Percentiles rank a stretch among this genome's conserved stretches.
phyloP scores from a whole-genome alignment of 2,113 vertebrate species.

The Sylvilagus bachmani region DNA sequence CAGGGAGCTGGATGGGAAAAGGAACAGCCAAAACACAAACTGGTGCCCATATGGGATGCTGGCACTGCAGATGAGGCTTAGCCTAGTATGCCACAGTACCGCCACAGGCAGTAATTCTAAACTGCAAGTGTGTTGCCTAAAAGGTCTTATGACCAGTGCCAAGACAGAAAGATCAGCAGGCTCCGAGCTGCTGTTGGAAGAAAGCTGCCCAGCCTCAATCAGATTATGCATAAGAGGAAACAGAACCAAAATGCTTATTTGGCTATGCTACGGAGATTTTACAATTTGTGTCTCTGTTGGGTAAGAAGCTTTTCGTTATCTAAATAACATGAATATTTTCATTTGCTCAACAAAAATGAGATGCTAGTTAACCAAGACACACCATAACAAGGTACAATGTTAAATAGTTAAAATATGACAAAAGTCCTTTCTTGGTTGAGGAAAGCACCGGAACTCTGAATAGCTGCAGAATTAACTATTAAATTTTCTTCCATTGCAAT shows the following conservation, averaged over 20 bases:
- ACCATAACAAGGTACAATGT: background rate
- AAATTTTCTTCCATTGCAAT: background rate
- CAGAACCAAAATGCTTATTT: background rate
- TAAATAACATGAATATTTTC: conserved; percentile 1
- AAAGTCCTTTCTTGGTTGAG: background rate
- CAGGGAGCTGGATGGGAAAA: too few species aligned
- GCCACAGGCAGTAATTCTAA: background rate
- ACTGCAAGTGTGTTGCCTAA: background rate
- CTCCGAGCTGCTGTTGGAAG: background rate
- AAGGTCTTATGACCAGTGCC: background rate
- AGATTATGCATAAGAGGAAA: background rate
- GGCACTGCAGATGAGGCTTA: too few species aligned
- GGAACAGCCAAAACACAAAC: too few species aligned
- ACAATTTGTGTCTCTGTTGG: background rate
- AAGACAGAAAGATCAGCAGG: background rate
- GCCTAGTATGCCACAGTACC: too few species aligned
- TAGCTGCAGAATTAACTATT: background rate
- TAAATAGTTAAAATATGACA: background rate
- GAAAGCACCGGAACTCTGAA: background rate
- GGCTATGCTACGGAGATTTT: background rate
- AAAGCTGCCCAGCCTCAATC: background rate
- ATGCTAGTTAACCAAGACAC: background rate
- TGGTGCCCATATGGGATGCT: too few species aligned
- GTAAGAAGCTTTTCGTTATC: background rate
- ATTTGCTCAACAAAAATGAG: background rate